Conservation (phyloP, 2,113 vertebrate species). For the Zosterops japonicus region DNA sequence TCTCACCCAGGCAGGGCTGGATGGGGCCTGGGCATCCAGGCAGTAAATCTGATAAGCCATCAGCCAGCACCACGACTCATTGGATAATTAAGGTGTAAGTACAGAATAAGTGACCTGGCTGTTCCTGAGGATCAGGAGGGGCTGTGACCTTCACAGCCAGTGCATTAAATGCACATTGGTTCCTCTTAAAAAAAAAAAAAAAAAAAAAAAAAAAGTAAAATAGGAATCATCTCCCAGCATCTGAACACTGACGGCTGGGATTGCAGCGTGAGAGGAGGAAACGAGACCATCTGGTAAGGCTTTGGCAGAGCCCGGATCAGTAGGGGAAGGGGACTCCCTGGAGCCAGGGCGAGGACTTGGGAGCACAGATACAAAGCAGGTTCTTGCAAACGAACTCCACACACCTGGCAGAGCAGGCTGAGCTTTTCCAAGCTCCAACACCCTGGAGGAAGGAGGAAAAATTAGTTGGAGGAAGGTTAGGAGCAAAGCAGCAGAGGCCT, state of each 20-base stretch:
- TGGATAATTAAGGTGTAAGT: neutral
- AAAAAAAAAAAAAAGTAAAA: neutral
- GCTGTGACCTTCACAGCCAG: neutral
- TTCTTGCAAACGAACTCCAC: neutral
- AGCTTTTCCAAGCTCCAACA: neutral
- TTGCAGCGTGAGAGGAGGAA: neutral
- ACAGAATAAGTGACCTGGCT: neutral
- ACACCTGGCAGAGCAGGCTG: neutral
- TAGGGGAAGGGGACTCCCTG: fast-evolving
- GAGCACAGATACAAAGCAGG: neutral
- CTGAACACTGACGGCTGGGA: neutral
- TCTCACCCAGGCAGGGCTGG: neutral
- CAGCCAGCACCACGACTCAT: neutral
- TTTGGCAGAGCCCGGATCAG: neutral
- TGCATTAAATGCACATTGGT: fast-evolving
- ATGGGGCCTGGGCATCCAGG: fast-evolving
- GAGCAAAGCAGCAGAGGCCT: neutral
- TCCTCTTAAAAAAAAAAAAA: neutral
- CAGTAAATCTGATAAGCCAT: neutral
- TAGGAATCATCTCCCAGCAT: neutral
- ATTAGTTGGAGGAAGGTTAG: neutral
- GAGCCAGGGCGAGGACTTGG: fast-evolving
- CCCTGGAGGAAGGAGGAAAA: neutral
- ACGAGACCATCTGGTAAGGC: neutral
- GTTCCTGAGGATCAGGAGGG: neutral